Conservation (phyloP, 1,140 invertebrate genomes). For the Brachionus rotundiformis region DNA sequence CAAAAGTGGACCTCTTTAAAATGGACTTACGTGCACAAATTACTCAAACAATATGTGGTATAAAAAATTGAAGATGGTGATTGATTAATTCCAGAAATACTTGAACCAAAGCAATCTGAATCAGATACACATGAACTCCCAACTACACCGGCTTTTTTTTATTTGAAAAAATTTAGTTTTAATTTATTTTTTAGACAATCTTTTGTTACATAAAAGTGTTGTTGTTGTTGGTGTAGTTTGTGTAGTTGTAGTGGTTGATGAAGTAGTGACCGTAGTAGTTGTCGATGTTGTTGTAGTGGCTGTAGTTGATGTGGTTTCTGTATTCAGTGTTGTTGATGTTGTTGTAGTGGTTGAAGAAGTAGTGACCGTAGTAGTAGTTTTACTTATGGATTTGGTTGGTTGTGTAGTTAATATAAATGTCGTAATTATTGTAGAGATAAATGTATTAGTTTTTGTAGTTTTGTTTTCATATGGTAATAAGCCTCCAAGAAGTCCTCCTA, state of each 20-base stretch:
- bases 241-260: not conserved
- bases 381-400: no score
- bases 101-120: not conserved
- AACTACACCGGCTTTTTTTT: not conserved
- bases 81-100: not conserved
- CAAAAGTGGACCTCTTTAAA: no score
- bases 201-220: not conserved
- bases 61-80: not conserved
- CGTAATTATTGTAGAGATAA: no score
- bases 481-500: not conserved
- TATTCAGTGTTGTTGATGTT: not conserved
- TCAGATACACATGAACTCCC: not conserved
- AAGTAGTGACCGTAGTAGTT: not conserved
- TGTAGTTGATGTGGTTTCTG: not conserved
- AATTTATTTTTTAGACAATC: no score
- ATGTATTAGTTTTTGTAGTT: no score
- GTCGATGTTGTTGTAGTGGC: not conserved
- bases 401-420: no score
- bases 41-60: not conserved
- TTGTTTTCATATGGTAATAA: not conserved
- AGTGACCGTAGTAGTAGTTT: no score
- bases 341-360: not conserved
- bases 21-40: not conserved
- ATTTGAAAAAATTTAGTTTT: no score
- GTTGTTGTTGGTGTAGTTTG: not conserved